Evolutionary conservation across 1,140 invertebrate genomes (phyloP).

Genomic region (Tenebrio molitor): DNA sequence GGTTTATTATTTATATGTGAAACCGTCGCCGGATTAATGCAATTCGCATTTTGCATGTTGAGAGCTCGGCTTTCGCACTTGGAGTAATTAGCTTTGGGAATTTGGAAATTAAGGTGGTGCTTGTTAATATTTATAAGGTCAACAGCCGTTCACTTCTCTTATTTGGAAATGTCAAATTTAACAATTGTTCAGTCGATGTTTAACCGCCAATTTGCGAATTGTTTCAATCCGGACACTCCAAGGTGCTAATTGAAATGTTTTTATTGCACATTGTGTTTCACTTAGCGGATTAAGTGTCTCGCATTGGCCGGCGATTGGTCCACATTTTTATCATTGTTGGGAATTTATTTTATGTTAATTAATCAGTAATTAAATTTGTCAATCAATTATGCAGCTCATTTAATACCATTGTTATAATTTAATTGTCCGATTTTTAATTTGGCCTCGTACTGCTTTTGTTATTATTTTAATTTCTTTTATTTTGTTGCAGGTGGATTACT

Average conservation of each 20-base stretch:
- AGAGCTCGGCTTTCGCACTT: background rate
- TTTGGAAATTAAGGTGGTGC: conserved; percentile 21
- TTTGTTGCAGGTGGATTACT: conserved; percentile 22
- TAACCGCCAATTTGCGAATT: background rate
- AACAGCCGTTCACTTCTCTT: conserved; percentile 29
- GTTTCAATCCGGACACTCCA: background rate
- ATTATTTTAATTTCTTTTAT: background rate
- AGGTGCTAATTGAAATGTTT: conserved; percentile 3
- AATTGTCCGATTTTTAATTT: background rate
- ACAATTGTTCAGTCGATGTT: too few relatives aligned
- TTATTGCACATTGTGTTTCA: conserved; percentile 5
- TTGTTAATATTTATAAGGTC: conserved; percentile 19
- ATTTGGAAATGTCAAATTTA: conserved; percentile 43
- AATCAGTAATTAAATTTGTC: background rate
- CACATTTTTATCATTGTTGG: background rate
- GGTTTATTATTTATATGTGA: background rate
- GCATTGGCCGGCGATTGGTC: background rate
- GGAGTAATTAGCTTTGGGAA: conserved; percentile 5
- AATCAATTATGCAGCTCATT: background rate
- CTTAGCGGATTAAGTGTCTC: background rate
- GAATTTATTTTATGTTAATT: conserved; percentile 2
- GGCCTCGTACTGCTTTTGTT: background rate
- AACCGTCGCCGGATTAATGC: background rate
- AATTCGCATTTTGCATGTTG: background rate
- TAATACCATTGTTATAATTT: conserved; percentile 7